Evolutionary conservation across 1,140 invertebrate species (phyloP).

Genomic region (Solenopsis invicta): DNA sequence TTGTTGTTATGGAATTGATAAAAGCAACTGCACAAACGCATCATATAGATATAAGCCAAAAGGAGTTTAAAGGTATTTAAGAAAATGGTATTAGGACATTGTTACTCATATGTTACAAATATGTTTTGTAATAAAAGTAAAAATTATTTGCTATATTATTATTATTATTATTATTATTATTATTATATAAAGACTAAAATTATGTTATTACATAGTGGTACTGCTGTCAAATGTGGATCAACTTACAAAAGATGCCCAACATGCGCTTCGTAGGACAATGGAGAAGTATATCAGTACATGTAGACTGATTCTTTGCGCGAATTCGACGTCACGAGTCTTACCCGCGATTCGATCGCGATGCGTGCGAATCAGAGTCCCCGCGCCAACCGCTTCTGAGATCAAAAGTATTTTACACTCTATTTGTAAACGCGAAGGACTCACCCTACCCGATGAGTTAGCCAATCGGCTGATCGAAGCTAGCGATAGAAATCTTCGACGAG

Average conservation of each 20-base stretch:
- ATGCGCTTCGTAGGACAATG: slow-evolving; percentile 99
- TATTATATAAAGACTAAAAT: background rate
- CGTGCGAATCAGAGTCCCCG: slow-evolving; percentile 95
- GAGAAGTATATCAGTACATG: slow-evolving; percentile 99
- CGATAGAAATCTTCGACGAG: slow-evolving; percentile 96
- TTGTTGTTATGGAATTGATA: slow-evolving; percentile 99
- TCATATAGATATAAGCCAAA: slow-evolving; percentile 95
- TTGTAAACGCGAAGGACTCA: slow-evolving; percentile 95
- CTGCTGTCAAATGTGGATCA: slow-evolving; percentile 98
- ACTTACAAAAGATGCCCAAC: slow-evolving; percentile 99
- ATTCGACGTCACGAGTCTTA: slow-evolving; percentile 97
- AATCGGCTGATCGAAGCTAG: slow-evolving; percentile 93
- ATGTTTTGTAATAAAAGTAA: slow-evolving; percentile 26
- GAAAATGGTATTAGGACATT: background rate
- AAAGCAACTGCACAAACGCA: slow-evolving; percentile 99
- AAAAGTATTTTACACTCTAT: slow-evolving; percentile 89
- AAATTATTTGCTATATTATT: background rate
- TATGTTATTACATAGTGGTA: slow-evolving; percentile 90
- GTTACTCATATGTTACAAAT: slow-evolving; percentile 18
- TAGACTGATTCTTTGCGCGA: slow-evolving; percentile 97
- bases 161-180: no score
- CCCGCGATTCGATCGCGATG: slow-evolving; percentile 98
- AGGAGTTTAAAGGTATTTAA: slow-evolving; percentile 95
- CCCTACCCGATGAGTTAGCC: slow-evolving; percentile 93
- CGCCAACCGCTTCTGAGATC: slow-evolving; percentile 94